Percentiles rank a stretch among this genome's conserved stretches.
phyloP scores from a whole-genome alignment of 1,140 invertebrate species.

The Anoplophora glabripennis region DNA sequence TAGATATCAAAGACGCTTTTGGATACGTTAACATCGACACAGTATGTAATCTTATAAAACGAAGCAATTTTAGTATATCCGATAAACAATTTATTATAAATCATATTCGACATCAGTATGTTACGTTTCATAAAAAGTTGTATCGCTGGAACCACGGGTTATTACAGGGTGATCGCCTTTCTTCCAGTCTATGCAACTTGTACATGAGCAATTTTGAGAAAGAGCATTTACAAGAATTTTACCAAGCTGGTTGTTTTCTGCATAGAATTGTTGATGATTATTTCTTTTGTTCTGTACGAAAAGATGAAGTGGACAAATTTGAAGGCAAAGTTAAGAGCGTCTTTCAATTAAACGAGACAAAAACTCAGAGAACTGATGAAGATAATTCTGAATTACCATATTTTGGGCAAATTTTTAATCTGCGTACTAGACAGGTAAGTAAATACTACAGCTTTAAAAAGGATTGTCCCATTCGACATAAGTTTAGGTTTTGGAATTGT shows the following conservation, averaged over 20 bases:
- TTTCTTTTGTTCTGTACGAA: slow-evolving; percentile 12
- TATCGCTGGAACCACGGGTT: slow-evolving; percentile 23
- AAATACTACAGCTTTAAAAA: slow-evolving; percentile 6
- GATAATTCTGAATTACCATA: slow-evolving; percentile 9
- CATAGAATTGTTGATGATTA: slow-evolving; percentile 23
- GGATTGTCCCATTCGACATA: slow-evolving; percentile 10
- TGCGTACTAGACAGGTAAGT: slow-evolving; percentile 10
- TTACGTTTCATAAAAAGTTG: slow-evolving; percentile 7
- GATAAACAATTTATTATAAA: slow-evolving; percentile 11
- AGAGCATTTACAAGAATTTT: slow-evolving; percentile 3
- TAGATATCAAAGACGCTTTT: slow-evolving; percentile 20
- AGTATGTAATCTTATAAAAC: not conserved
- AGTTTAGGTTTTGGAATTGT: slow-evolving; percentile 22
- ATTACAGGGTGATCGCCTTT: slow-evolving; percentile 20
- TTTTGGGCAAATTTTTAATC: slow-evolving; percentile 17
- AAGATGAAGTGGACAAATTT: slow-evolving; percentile 3
- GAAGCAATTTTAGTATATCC: not conserved
- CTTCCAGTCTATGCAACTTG: slow-evolving; percentile 20
- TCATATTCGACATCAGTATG: slow-evolving; percentile 17
- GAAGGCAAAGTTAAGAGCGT: not conserved
- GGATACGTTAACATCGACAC: slow-evolving; percentile 13
- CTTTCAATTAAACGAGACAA: slow-evolving; percentile 10
- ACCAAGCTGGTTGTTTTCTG: not conserved
- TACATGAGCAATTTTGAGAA: slow-evolving; percentile 18
- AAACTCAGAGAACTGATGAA: not conserved